A percentile compares a stretch with the other conserved stretches of the same genome.
These are phyloP conservation scores for Epirrita christyi DNA, from an alignment of 2,888 invertebrate genomes.

Conservation along the genomic window DNA sequence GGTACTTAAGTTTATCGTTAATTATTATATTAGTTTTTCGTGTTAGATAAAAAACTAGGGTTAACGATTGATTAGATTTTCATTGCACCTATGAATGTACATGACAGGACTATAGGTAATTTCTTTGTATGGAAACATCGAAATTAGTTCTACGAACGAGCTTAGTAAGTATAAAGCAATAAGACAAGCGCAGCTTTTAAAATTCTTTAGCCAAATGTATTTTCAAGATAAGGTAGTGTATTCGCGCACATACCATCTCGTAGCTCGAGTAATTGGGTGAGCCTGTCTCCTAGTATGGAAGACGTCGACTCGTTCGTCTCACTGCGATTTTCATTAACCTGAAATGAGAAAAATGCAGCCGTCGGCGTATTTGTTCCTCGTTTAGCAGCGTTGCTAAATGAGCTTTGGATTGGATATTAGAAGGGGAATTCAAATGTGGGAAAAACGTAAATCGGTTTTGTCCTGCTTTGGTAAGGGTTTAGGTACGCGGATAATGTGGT, in stretches of 20 bases:
- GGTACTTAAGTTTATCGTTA: not conserved
- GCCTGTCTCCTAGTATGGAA: constrained; percentile 61
- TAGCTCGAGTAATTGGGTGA: constrained; percentile 60
- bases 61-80: not conserved
- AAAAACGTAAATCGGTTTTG: constrained; percentile 3
- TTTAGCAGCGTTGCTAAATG: constrained; percentile 31
- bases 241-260: constrained; percentile 41
- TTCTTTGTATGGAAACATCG: not conserved
- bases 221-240: constrained; percentile 39
- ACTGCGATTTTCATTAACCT: constrained; percentile 76
- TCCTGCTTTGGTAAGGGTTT: constrained; percentile 10
- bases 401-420: constrained; percentile 35
- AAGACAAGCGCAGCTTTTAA: not conserved
- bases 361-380: constrained; percentile 50
- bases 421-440: constrained; percentile 22
- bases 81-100: not conserved
- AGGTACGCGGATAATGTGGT: constrained; percentile 14
- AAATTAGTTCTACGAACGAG: not conserved
- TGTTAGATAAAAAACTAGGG: not conserved
- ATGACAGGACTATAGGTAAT: not conserved
- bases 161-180: not conserved
- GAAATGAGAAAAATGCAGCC: constrained; percentile 74
- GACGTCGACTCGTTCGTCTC: constrained; percentile 48
- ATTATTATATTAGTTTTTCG: no score
- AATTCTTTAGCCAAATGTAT: constrained; percentile 4